Evolutionary conservation across 2,797 vertebrate genomes (phyloP), one percentile per base, ranked within the genome.

Genomic region (Sebastes cheni): DNA sequence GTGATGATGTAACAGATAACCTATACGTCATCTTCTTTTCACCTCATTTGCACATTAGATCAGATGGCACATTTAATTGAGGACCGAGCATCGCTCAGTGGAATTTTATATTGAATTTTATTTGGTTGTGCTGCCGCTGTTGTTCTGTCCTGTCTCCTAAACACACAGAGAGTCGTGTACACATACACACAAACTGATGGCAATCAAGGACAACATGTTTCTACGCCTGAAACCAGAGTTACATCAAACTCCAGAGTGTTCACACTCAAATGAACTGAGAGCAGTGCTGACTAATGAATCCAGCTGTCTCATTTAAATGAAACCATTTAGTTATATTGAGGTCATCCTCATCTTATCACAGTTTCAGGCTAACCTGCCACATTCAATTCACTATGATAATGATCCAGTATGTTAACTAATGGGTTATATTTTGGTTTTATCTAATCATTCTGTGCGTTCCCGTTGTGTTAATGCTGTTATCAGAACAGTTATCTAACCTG

Each of bases 101-200:
- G 80, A 87, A 91, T 81, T 85, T 80, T 52, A 27, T 62, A 77
- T 84, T 80, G 61, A 52, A 61, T 87, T 72, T 34, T 1, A 36
- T 67, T 79, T 16, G 20, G 50, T 76, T 81, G 29, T 42, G 11
- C 39, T 59, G 34, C 22, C 2, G 59, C 60, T 30, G 62, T 25
- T 52, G 39, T 23, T 73, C 69, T 6, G 36, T 60, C 36, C 55
- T 32, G 25, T 65, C 82, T 80, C 65, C 50, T n/a, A 6, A 64
- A 36, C 67, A 58, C 8, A 3, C 64, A 23, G 29, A 9, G n/a
- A 27, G 32, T 18, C 3, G 4, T 25, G 54, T 2, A 27, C 54
- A 23, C 25, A 25, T 16, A 30, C 30, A 29, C 27, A 80, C 59
- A 67, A 1, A 34, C 27, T 72, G 30, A 11, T 2, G 1, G 7